Evolutionary conservation across 1,140 invertebrate genomes (phyloP).

Genomic region (Neelides sp.): DNA sequence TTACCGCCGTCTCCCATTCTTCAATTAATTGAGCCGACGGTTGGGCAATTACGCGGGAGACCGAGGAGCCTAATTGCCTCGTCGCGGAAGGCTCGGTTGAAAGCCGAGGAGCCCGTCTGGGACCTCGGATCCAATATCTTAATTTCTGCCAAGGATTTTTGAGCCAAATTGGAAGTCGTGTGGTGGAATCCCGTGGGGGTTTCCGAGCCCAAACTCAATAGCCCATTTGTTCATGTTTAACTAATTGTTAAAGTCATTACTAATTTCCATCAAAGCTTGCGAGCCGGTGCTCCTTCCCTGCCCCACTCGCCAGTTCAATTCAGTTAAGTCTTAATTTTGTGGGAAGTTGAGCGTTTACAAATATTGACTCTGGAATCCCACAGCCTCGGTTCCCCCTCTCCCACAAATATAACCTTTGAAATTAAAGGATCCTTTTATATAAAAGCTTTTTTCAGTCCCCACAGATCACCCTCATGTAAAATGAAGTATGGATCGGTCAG

Average conservation of each 20-base stretch:
- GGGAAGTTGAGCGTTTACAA: constrained; percentile 29
- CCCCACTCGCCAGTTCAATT: constrained; percentile 13
- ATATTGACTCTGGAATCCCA: constrained; percentile 30
- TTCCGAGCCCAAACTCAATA: constrained; percentile 4
- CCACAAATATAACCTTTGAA: constrained; percentile 31
- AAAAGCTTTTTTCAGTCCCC: constrained; percentile 25
- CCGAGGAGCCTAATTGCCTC: too few relatives aligned
- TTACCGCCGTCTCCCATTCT: too few relatives aligned
- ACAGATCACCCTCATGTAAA: constrained; percentile 13
- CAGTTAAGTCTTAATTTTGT: constrained; percentile 32
- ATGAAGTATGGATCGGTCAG: constrained; percentile 1
- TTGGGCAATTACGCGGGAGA: too few relatives aligned
- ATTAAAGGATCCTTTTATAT: constrained; percentile 29
- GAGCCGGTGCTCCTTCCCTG: constrained; percentile 11
- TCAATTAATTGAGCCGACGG: too few relatives aligned
- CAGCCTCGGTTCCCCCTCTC: constrained; percentile 6
- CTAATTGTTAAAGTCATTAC: constrained; percentile 33
- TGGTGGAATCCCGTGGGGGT: not conserved
- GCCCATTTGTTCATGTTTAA: constrained; percentile 32
- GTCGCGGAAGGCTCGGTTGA: too few relatives aligned
- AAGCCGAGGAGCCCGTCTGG: too few relatives aligned
- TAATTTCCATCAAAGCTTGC: constrained; percentile 31
- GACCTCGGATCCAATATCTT: too few relatives aligned
- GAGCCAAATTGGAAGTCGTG: not conserved
- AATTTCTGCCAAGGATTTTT: too few relatives aligned